Evolutionary conservation across 2,888 invertebrate genomes (phyloP), one percentile per base, ranked within the genome.

Genomic region (Axea sp.): DNA sequence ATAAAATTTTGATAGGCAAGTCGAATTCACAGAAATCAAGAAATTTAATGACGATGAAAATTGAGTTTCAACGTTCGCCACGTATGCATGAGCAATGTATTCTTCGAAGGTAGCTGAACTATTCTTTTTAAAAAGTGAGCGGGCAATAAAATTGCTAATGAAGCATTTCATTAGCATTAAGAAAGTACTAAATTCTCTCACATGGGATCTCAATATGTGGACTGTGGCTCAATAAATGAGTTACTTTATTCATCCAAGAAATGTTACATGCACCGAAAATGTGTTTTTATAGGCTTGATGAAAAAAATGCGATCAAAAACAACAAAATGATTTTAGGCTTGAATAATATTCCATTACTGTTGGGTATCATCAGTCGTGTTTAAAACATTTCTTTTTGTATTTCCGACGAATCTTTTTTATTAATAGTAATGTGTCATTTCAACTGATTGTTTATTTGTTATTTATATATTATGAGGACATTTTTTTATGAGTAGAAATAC

Each of bases 121-220:
- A 69, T 67, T 35, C 60, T 39, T 37, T 65, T 39, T 17, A 51
- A 69, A 68, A 51, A 53, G 60, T 45, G 60, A 69, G 39, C 60
- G 68, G 30, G 55, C 55, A 62, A 71, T 71, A 71, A 71, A 71
- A 71, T 71, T 71, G 71, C 71, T 71, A 71, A 71, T 55, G 71
- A 69, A 53, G 45, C 60, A 49, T 60, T 69, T 69, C 60, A 60
- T 69, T 69, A 69, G 69, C 60, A 69, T 60, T 31, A 53, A 60
- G 53, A 59, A 68, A 68, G 59, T 41, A 53, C 60, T 53, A 69
- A 60, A 69, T 60, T 43, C 43, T 19, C 33, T 39, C 57, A 8
- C 17, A 49, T 15, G 14, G 43, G 41, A 11, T 35, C 26, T 26
- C 6, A 31, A 11, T 22, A 8, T 35, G 22, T 19, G 35, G 26